Conservation (phyloP, 2,888 invertebrate genomes). For the Ariolimax columbianus region DNA sequence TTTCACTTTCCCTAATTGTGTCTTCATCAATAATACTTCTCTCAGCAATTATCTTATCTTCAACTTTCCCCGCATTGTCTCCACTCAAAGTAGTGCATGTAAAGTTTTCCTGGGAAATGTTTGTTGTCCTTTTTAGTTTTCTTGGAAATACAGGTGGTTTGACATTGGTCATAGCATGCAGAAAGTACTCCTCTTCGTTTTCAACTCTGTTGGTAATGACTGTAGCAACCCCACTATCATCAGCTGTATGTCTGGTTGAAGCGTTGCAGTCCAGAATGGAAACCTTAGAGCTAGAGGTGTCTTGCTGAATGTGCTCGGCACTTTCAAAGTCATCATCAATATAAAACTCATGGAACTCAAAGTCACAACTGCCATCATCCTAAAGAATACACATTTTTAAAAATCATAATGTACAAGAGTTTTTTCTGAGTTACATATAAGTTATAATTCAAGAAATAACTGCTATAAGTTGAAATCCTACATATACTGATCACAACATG, state of each 20-base stretch:
- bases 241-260: constrained; percentile 5
- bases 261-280: background rate
- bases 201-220: background rate
- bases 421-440: too few species aligned
- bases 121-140: background rate
- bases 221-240: background rate
- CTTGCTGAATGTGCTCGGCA: constrained; percentile 21
- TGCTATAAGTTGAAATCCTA: too few species aligned
- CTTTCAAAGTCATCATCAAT: constrained; percentile 60
- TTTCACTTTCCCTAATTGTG: background rate
- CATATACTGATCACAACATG: too few species aligned
- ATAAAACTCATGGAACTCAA: constrained; percentile 60
- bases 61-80: background rate
- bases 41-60: background rate
- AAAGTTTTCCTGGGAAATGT: background rate
- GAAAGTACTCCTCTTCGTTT: background rate
- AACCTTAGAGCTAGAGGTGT: background rate
- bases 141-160: constrained; percentile 19
- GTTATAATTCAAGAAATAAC: too few species aligned
- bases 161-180: background rate
- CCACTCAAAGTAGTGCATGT: background rate
- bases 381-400: too few species aligned
- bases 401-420: too few species aligned
- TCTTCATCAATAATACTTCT: constrained; percentile 1
- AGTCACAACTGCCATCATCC: constrained; percentile 40